Conservation (phyloP, 2,888 invertebrate genomes). For the Strigamia maritima region DNA sequence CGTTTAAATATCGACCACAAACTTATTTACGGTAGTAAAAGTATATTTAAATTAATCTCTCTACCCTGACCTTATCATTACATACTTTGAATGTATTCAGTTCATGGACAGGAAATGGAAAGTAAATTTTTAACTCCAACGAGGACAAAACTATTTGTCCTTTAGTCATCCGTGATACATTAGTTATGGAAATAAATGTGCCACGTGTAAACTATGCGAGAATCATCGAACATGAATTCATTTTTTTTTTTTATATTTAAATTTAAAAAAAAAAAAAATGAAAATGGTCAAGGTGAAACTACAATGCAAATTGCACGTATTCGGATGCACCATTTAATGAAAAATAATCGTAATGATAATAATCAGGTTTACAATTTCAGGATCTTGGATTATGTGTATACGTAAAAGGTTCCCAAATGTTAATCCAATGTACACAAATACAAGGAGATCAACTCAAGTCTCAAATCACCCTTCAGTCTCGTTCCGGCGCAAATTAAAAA, state of each 20-base stretch:
- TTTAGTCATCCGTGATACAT: constrained; percentile 32
- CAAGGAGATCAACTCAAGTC: neutral
- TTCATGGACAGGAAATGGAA: constrained; percentile 27
- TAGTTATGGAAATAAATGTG: constrained; percentile 22
- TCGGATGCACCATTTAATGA: neutral
- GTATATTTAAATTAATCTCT: constrained; percentile 2
- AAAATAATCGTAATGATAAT: neutral
- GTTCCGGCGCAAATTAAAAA: neutral
- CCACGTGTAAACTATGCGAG: constrained; percentile 3
- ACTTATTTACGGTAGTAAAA: neutral
- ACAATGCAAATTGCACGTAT: neutral
- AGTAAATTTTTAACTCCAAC: constrained; percentile 30
- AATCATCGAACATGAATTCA: neutral
- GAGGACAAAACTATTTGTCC: constrained; percentile 32
- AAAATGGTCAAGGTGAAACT: constrained; percentile 17
- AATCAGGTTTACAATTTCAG: neutral
- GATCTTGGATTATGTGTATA: neutral
- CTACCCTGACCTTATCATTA: constrained; percentile 32
- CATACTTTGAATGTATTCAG: constrained; percentile 30
- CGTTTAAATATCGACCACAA: neutral
- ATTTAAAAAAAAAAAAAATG: neutral
- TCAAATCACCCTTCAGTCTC: neutral
- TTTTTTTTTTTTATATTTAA: too few relatives aligned
- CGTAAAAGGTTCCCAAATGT: neutral
- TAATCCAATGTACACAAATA: constrained; percentile 11